phyloP scores from a whole-genome alignment of 2,113 vertebrate genomes.

The Dasyurus viverrinus region DNA sequence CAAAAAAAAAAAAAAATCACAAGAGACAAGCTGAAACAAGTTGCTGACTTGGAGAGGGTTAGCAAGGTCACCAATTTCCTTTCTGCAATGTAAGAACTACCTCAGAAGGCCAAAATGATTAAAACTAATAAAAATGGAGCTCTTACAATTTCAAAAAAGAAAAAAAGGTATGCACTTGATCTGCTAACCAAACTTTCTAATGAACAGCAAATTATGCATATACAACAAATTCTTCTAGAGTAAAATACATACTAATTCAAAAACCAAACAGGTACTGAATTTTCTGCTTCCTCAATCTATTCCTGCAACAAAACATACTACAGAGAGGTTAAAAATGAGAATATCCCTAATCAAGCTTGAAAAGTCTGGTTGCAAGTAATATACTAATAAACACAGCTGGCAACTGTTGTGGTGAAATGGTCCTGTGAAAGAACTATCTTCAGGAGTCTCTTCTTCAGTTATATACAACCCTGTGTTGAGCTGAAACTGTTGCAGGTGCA shows the following conservation, averaged over 20 bases:
- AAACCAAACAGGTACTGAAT: slow-evolving; percentile 24
- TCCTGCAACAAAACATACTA: slow-evolving; percentile 32
- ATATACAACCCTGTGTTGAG: slow-evolving; percentile 41
- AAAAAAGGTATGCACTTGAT: background rate
- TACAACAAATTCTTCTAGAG: slow-evolving; percentile 21
- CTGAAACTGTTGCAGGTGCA: slow-evolving; percentile 66
- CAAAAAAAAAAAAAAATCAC: background rate
- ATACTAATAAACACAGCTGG: slow-evolving; percentile 39
- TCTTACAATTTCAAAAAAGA: slow-evolving; percentile 26
- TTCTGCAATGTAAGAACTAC: slow-evolving; percentile 11
- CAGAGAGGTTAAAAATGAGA: slow-evolving; percentile 26
- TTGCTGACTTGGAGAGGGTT: background rate
- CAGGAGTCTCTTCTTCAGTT: slow-evolving; percentile 58
- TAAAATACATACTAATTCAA: slow-evolving; percentile 1
- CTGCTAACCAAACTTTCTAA: background rate
- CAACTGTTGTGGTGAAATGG: slow-evolving; percentile 36
- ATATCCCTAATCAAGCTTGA: slow-evolving; percentile 21
- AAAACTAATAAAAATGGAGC: background rate
- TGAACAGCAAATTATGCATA: slow-evolving; percentile 31
- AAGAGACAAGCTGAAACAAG: background rate
- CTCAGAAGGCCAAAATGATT: slow-evolving; percentile 2
- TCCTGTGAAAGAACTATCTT: slow-evolving; percentile 35
- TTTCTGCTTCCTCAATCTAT: slow-evolving; percentile 36
- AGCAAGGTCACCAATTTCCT: slow-evolving; percentile 19
- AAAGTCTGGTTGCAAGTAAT: slow-evolving; percentile 43